A percentile compares a stretch with the other conserved stretches of the same genome.
phyloP scores from a whole-genome alignment of 2,113 vertebrate genomes.

The Entelurus aequoreus region DNA sequence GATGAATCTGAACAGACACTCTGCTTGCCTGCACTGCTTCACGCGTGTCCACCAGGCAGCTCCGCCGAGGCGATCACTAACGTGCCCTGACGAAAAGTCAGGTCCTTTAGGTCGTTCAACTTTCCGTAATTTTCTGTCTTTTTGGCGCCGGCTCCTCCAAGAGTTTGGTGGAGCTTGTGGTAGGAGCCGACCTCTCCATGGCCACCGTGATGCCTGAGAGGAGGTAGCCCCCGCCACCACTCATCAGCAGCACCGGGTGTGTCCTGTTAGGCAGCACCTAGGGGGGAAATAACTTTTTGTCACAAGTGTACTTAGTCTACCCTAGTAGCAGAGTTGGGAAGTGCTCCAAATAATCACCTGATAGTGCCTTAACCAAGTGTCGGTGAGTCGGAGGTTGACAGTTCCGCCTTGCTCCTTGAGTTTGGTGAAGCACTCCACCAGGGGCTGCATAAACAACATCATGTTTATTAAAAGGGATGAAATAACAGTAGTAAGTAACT shows the following conservation, averaged over 20 bases:
- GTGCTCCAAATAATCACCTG: constrained; percentile 74
- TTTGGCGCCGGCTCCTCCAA: constrained; percentile 80
- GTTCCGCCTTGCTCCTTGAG: constrained; percentile 86
- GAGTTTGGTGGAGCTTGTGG: constrained; percentile 21
- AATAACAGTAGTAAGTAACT: no score
- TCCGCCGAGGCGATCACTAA: not conserved
- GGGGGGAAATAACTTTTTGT: not conserved
- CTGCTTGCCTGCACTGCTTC: not conserved
- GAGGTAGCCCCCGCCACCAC: constrained; percentile 88
- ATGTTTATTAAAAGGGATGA: not conserved
- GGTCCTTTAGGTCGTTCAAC: not conserved
- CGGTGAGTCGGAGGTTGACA: constrained; percentile 84
- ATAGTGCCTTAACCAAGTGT: constrained; percentile 94
- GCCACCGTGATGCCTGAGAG: constrained; percentile 86
- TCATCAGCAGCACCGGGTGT: constrained; percentile 91
- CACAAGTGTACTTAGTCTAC: no score
- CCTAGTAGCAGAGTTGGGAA: not conserved
- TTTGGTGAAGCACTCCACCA: constrained; percentile 92
- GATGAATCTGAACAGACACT: constrained; percentile 22
- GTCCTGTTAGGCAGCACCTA: constrained; percentile 93
- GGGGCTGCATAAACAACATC: constrained; percentile 68
- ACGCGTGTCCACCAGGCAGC: not conserved
- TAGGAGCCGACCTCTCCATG: constrained; percentile 48
- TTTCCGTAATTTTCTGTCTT: constrained; percentile 77
- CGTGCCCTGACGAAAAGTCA: constrained; percentile 15